Evolutionary conservation across 2,113 vertebrate species (phyloP).

Genomic region (Electrona antarctica): DNA sequence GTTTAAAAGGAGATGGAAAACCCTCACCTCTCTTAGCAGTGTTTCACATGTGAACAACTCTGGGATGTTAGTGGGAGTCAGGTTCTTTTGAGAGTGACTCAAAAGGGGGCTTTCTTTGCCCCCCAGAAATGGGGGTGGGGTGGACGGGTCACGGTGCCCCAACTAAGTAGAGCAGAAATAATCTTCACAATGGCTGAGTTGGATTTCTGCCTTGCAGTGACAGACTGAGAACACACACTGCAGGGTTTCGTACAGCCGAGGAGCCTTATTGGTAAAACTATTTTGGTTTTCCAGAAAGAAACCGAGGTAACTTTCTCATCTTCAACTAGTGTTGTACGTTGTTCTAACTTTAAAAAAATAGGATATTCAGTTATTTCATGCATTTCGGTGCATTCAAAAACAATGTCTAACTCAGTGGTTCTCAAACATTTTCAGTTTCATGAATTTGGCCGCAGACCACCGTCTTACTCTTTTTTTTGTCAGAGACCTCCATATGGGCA

Average conservation of each 20-base stretch:
- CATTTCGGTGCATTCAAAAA: too few relatives aligned
- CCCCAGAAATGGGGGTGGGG: slow-evolving; percentile 1
- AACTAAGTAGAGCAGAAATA: slow-evolving; percentile 48
- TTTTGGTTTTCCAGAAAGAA: slow-evolving; percentile 11
- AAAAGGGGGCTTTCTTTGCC: neutral
- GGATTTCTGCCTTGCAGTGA: slow-evolving; percentile 26
- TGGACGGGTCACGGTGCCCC: slow-evolving; percentile 26
- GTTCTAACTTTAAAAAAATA: slow-evolving; percentile 14
- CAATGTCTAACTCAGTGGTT: too few relatives aligned
- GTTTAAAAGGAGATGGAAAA: too few relatives aligned
- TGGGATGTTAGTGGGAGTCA: slow-evolving; percentile 36
- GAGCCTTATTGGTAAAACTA: neutral
- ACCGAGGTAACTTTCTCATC: slow-evolving; percentile 26
- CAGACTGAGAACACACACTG: slow-evolving; percentile 22
- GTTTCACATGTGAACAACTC: slow-evolving; percentile 11
- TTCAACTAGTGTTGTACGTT: neutral
- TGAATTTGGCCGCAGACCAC: too few relatives aligned
- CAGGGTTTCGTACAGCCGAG: slow-evolving; percentile 14
- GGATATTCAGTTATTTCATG: too few relatives aligned
- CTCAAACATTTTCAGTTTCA: too few relatives aligned
- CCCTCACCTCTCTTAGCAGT: neutral
- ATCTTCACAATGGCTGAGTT: slow-evolving; percentile 40
- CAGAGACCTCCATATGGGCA: too few relatives aligned
- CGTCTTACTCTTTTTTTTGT: too few relatives aligned
- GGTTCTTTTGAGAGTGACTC: slow-evolving; percentile 24